A percentile compares a stretch with the other conserved stretches of the same genome.
phyloP scores from a whole-genome alignment of 2,113 vertebrate species.

The cat (Felis catus) region F.catus_Fca126_mat1.0 CM031411.1:80730501-80731000 shows the following conservation, averaged over 20 bases:
- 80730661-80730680: neutral
- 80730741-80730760: neutral
- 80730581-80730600: neutral
- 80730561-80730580: neutral
- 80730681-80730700: neutral
- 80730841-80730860: neutral
- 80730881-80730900: neutral
- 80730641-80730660: slow-evolving; percentile 5
- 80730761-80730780: neutral
- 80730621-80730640: neutral
- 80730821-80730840: neutral
- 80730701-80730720: neutral
- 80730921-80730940: neutral
- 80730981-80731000: neutral
- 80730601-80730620: neutral
- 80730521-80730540: neutral
- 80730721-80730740: neutral
- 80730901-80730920: neutral
- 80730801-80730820: neutral
- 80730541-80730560: neutral
- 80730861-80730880: slow-evolving; percentile 28
- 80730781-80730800: neutral
- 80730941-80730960: neutral
- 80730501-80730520: neutral
- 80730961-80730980: neutral